These are phyloP conservation scores for Zygaena filipendulae DNA, from an alignment of 2,888 invertebrate genomes.

Conservation along the genomic window DNA sequence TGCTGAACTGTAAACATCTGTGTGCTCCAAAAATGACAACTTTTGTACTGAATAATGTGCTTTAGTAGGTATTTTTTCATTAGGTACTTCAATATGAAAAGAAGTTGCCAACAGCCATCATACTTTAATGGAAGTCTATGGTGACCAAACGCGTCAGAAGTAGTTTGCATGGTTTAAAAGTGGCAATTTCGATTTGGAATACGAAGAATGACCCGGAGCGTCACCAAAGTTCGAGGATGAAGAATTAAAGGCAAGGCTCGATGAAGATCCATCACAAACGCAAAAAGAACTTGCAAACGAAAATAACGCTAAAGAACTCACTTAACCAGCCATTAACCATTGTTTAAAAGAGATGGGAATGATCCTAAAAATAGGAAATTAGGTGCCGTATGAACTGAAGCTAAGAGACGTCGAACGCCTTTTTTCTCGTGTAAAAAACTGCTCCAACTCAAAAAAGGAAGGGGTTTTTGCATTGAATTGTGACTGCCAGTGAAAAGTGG, in stretches of 20 bases:
- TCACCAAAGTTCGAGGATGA: conserved; percentile 5
- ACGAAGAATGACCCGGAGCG: conserved; percentile 1
- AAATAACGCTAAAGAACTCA: conserved; percentile 1
- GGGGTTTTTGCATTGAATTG: too few relatives aligned
- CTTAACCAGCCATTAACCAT: background rate
- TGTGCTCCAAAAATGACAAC: too few relatives aligned
- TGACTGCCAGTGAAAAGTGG: too few relatives aligned
- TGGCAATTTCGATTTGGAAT: conserved; percentile 3
- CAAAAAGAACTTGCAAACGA: conserved; percentile 6
- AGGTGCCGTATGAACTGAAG: conserved; percentile 9
- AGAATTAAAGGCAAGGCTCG: conserved; percentile 4
- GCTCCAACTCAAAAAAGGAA: too few relatives aligned
- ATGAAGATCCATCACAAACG: conserved; percentile 4
- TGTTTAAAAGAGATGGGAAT: conserved; percentile 5
- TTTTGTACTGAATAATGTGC: too few relatives aligned
- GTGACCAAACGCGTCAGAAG: conserved; percentile 1
- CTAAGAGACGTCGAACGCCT: conserved; percentile 3
- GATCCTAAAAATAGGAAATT: conserved; percentile 8
- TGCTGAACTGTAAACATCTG: too few relatives aligned
- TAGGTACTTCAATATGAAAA: too few relatives aligned
- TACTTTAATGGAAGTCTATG: too few relatives aligned
- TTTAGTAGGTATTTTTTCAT: too few relatives aligned
- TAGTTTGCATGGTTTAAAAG: conserved; percentile 3
- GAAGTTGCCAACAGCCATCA: too few relatives aligned
- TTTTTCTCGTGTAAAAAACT: too few relatives aligned